Base-by-base conservation (phyloP, 2,113 vertebrate species). In the Gopherus flavomarginatus region DNA sequence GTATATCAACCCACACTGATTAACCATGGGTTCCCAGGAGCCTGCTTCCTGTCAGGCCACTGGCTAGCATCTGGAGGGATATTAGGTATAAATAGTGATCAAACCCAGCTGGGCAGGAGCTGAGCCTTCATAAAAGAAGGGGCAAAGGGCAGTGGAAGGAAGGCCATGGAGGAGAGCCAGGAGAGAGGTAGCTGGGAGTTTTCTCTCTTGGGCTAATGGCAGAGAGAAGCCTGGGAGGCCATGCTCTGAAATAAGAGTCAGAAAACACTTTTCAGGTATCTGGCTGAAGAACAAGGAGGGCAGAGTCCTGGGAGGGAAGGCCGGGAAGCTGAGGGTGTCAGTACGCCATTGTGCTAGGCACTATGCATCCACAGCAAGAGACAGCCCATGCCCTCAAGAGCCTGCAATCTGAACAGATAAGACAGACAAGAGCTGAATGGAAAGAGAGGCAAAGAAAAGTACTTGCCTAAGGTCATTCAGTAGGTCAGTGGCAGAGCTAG, bases 211-310 rank as follows among this genome's bases (percentile, higher is more conserved):
- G 27, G 11, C 27, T 29, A 59, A 29, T 1, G 5, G 27, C 57
- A 59, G 57, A 29, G 57, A 59, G 57, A 59, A 59, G 27, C 26
- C 53, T 53, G 17, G 53, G 53, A 53, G 19, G 19, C 57, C 57
- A 29, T 59, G 57, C 27, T 59, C 27, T 29, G 89, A 91, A 93
- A 91, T 3, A 11, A 31, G 57, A 54, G 82, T 24, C 78, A 65
- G 0, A 0, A 24, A 44, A 7, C 24, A 75, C 57, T 29, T 59
- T 59, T n/a, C 6, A 44, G 52, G 44, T 8, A 7, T 5, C 81
- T 22, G 0, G 0, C 22, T 90, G 0, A 56, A 50, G 47, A 27
- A 1, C 24, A 54, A 38, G 53, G n/a, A 13, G 24, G 0, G 0
- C 5, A 82, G 49, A 31, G 49, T 4, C 29, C 16, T 80, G 11